Conservation (phyloP, 2,797 vertebrate genomes). For the Acropternis orthonyx region DNA sequence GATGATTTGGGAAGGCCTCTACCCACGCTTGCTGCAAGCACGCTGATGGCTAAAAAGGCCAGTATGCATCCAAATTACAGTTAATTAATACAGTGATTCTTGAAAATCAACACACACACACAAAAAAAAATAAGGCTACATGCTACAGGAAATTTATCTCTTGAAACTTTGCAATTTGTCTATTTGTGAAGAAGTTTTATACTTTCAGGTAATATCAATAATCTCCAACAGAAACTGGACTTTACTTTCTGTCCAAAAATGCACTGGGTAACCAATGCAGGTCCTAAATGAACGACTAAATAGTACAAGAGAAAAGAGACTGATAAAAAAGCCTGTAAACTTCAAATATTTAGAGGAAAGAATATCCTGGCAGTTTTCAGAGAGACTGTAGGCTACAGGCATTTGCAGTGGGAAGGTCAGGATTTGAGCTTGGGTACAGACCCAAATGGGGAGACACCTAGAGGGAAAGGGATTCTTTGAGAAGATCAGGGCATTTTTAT, state of each 20-base stretch:
- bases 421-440: background rate
- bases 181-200: background rate
- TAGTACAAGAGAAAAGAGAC: background rate
- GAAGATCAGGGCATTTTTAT: background rate
- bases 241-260: background rate
- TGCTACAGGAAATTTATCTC: background rate
- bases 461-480: background rate
- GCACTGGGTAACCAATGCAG: background rate
- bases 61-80: background rate
- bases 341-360: background rate
- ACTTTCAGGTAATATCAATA: background rate
- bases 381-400: background rate
- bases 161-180: background rate
- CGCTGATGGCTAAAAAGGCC: no score
- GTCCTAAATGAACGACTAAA: background rate
- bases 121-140: background rate
- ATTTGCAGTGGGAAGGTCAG: background rate
- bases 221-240: background rate
- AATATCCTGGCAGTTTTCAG: background rate
- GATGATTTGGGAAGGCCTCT: no score
- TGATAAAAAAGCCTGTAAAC: background rate
- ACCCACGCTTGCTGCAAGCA: no score
- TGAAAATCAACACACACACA: background rate
- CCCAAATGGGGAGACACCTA: fast-evolving
- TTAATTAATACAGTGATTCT: background rate